Percentiles rank a stretch among this genome's conserved stretches.
Evolutionary conservation across 2,888 invertebrate genomes (phyloP).

Genomic region (Cistogaster globosa): DNA sequence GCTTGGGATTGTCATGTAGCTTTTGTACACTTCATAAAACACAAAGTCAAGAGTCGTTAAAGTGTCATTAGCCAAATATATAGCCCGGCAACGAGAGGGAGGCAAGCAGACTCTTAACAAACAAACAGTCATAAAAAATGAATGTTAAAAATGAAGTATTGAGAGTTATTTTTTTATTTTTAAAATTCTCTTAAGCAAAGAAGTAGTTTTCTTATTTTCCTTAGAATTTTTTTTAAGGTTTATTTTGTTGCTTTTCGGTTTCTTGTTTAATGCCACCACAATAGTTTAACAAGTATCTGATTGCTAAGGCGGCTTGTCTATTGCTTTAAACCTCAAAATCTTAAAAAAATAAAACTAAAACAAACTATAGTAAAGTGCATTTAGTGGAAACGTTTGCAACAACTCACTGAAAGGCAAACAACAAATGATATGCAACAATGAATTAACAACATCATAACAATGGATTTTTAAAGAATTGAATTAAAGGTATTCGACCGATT

Average conservation of each 20-base stretch:
- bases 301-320: constrained; percentile 59
- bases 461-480: constrained; percentile 5
- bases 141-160: constrained; percentile 54
- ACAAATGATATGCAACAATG: constrained; percentile 38
- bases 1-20: constrained; percentile 49
- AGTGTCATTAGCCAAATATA: constrained; percentile 73
- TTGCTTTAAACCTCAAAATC: constrained; percentile 59
- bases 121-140: constrained; percentile 62
- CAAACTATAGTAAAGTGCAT: constrained; percentile 50
- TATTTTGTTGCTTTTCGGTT: not conserved
- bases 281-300: constrained; percentile 41
- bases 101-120: constrained; percentile 50
- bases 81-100: constrained; percentile 16
- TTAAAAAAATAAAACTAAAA: not conserved
- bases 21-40: constrained; percentile 69
- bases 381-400: constrained; percentile 41
- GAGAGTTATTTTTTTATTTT: constrained; percentile 6
- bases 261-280: constrained; percentile 15
- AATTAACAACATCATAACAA: constrained; percentile 34
- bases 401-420: constrained; percentile 43
- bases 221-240: constrained; percentile 3
- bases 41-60: constrained; percentile 74
- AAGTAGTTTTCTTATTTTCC: constrained; percentile 3
- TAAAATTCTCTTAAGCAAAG: not conserved
- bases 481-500: not conserved